Base-by-base conservation (phyloP, 2,888 invertebrate species). In the Synergus gifuensis region DNA sequence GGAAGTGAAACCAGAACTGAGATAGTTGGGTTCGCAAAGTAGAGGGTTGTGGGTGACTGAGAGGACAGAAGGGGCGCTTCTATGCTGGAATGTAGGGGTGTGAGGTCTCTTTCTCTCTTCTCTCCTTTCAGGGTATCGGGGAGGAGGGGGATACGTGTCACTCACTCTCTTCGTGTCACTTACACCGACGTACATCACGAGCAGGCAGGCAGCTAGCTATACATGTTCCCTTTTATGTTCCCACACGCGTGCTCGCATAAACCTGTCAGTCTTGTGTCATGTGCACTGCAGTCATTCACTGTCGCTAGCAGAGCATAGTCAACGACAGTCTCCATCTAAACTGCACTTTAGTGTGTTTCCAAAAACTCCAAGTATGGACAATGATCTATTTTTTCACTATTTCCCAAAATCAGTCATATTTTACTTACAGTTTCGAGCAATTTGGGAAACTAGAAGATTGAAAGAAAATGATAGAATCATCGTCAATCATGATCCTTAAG, bases 181-280 rank as follows among this genome's bases (percentile, higher is more conserved):
- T 92, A 91, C 92, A 92, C 91, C 91, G 90, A 91, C 90, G 91
- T 91, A 91, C 91, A 91, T 92, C 91, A 91, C 87, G 87, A 87
- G 85, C 90, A 90, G 89, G 84, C 85, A 84, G 84, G 86, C 88
- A 84, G 85, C 84, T 83, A 62, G 85, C 83, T 82, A 36, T 36
- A 83, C 82, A 83, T 83, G 84, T 84, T 91, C 90, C 90, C 90
- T 91, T 91, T 91, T 91, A 89, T 90, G 89, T 89, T 90, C 90
- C 89, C 91, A 90, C 90, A 89, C 89, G 87, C 88, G 89, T 88
- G 88, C 86, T 89, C 89, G 89, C 92, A 91, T 91, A 92, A 92
- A 92, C 91, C 91, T 91, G 92, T 92, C 92, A 92, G 92, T 91
- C 91, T 91, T 88, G 88, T 92, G 92, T 91, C 92, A 92, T 88